These are phyloP conservation scores for Germaria angustata DNA, from an alignment of 2,888 invertebrate species.

Conservation along the genomic window DNA sequence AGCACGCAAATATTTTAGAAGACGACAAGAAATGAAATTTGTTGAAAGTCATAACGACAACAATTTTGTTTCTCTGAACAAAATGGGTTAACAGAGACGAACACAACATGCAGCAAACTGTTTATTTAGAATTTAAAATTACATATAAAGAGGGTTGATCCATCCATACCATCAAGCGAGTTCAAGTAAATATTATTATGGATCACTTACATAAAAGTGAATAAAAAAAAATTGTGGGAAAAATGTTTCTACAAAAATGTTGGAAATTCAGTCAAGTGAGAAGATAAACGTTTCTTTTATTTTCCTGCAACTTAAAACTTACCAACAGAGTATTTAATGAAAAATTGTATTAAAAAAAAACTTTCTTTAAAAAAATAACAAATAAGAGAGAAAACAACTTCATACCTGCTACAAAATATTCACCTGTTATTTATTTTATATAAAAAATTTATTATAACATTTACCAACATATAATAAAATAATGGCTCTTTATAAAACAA, in stretches of 20 bases:
- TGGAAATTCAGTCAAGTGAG: slow-evolving; percentile 54
- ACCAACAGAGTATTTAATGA: no score
- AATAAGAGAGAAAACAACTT: slow-evolving; percentile 3
- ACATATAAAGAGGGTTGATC: slow-evolving; percentile 19
- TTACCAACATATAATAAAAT: no score
- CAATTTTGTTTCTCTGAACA: no score
- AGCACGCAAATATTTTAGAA: no score
- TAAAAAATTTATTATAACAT: not conserved
- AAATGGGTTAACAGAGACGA: no score
- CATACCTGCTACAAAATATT: slow-evolving; percentile 15
- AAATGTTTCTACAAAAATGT: slow-evolving; percentile 8
- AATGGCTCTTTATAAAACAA: no score
- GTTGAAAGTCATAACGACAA: no score
- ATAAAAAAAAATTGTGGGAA: slow-evolving; percentile 60
- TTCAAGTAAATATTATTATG: slow-evolving; percentile 10
- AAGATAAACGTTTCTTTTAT: not conserved
- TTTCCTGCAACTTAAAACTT: no score
- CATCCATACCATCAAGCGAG: not conserved
- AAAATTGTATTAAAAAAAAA: not conserved
- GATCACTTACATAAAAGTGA: slow-evolving; percentile 7
- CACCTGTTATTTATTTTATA: not conserved
- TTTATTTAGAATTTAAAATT: not conserved
- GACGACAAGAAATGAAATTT: not conserved
- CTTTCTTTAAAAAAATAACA: slow-evolving; percentile 6
- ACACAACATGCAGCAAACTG: no score